phyloP scores from a whole-genome alignment of 2,888 invertebrate genomes.

The Scaptomyza flava region DNA sequence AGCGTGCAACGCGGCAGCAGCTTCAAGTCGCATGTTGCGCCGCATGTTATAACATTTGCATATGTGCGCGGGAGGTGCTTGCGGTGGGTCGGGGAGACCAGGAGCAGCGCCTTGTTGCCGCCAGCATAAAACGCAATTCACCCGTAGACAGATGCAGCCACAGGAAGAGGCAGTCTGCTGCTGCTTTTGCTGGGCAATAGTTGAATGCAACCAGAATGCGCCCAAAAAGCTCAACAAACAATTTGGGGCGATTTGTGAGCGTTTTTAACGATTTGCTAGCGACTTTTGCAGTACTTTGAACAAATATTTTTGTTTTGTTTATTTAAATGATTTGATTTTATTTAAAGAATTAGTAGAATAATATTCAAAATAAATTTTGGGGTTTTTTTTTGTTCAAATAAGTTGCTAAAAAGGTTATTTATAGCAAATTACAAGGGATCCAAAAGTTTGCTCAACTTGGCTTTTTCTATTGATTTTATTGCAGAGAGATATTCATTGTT shows the following conservation, averaged over 20 bases:
- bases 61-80: slow-evolving; percentile 46
- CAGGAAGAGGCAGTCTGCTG: slow-evolving; percentile 16
- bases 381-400: no score
- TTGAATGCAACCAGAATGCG: slow-evolving; percentile 30
- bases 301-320: no score
- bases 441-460: not conserved
- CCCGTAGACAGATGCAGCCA: slow-evolving; percentile 6
- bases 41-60: slow-evolving; percentile 75
- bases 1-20: slow-evolving; percentile 49
- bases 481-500: slow-evolving; percentile 14
- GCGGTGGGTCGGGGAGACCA: slow-evolving; percentile 1
- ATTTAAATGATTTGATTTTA: no score
- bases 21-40: slow-evolving; percentile 53
- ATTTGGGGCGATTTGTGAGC: slow-evolving; percentile 16
- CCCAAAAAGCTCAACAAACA: not conserved
- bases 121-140: slow-evolving; percentile 47
- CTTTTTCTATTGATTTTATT: slow-evolving; percentile 30
- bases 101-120: slow-evolving; percentile 42
- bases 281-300: not conserved
- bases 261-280: slow-evolving; percentile 1
- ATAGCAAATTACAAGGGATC: not conserved
- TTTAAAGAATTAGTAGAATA: no score
- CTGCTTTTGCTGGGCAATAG: slow-evolving; percentile 31
- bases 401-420: no score
- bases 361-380: no score